Conservation (phyloP, 2,888 invertebrate species). For the Crematogaster levior region DNA sequence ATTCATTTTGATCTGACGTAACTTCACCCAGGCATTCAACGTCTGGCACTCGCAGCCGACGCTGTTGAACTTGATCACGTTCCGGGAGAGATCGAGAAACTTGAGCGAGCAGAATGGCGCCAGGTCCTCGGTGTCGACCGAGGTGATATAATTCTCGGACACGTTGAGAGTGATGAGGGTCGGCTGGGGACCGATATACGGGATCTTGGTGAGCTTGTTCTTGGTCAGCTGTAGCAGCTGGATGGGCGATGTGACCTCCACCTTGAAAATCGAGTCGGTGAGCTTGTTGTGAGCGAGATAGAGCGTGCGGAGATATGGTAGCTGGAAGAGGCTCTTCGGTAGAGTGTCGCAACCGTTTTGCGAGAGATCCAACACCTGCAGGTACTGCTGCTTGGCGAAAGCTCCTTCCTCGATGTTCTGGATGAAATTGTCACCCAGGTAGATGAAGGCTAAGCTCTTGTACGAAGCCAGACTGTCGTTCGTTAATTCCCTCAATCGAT, state of each 20-base stretch:
- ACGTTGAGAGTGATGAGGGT: conserved; percentile 88
- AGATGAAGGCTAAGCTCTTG: conserved; percentile 87
- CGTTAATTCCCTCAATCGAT: conserved; percentile 87
- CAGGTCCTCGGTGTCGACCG: conserved; percentile 87
- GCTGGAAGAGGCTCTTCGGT: conserved; percentile 87
- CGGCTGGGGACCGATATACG: conserved; percentile 88
- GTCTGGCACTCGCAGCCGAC: conserved; percentile 77
- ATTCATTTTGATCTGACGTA: conserved; percentile 66
- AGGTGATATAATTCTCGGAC: conserved; percentile 87
- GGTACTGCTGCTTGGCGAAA: conserved; percentile 86
- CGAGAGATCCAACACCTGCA: conserved; percentile 88
- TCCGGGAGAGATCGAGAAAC: conserved; percentile 86
- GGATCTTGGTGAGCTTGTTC: conserved; percentile 88
- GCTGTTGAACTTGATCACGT: conserved; percentile 69
- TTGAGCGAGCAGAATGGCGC: conserved; percentile 89
- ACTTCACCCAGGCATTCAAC: conserved; percentile 77
- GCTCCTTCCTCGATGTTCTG: conserved; percentile 87
- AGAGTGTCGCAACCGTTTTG: conserved; percentile 87
- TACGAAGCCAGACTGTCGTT: conserved; percentile 87
- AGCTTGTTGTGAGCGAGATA: conserved; percentile 88
- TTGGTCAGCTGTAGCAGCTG: conserved; percentile 88
- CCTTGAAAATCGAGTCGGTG: conserved; percentile 84
- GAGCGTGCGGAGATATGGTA: conserved; percentile 88
- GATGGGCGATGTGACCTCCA: conserved; percentile 87
- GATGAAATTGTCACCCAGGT: conserved; percentile 88